Base-by-base conservation (phyloP, 2,797 vertebrate genomes). In the Anableps anableps region DNA sequence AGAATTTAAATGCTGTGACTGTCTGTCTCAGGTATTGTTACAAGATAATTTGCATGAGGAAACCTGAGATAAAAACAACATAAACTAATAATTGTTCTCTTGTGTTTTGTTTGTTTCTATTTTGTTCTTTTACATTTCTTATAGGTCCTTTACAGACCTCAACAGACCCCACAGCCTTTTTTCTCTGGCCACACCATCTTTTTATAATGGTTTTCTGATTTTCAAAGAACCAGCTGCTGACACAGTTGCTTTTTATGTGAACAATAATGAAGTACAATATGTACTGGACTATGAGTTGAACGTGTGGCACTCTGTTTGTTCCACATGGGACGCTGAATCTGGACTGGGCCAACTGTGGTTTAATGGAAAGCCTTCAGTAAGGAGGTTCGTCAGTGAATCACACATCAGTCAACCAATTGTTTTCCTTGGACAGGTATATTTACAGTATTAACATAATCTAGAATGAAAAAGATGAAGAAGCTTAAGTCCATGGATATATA, bases 371-470 rank as follows among this genome's bases (percentile, higher is more conserved):
- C 23, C 23, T 26, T 55, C 4, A 55, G 51, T 26, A 1, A 55
- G 23, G 51, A 55, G 3, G 51, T 26, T 26, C 51, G 1, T 26
- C 23, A 9, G 21, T 53, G 8, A 17, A 53, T 55, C 51, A 26
- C 23, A 55, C 7, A n/a, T 55, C 51, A 26, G 26, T 55, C 6
- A 26, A 55, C 23, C 51, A 3, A 7, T 55, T 55, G 51, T 53
- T 53, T 1, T 26, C 21, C 21, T 26, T 21, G 51, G 51, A 53
- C 51, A 53, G 51, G 51, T 53, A 53, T 53, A 26, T 53, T 53
- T 92, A 86, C 0, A n/a, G 36, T 68, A 66, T 43, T 13, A 74
- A 50, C 47, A 36, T 6, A 6, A 14, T n/a, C 10, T 9, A 29
- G 3, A 64, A 34, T 64, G 16, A 48, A 48, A 19, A 55, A 26